Conservation (phyloP, 2,888 invertebrate genomes). For the Julus scanicus region DNA sequence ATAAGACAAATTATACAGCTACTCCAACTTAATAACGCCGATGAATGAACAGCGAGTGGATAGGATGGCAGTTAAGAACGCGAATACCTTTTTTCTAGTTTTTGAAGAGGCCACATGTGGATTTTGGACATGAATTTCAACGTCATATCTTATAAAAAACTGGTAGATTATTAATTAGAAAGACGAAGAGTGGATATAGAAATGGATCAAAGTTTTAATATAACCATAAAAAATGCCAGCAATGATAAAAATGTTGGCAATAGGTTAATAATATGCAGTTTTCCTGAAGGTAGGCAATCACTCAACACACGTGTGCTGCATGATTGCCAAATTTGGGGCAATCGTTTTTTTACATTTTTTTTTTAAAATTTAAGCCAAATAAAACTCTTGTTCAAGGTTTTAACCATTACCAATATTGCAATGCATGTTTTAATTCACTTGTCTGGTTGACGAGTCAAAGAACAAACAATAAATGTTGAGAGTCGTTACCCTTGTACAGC, state of each 20-base stretch:
- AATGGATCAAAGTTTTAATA: not conserved
- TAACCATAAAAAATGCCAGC: too few species aligned
- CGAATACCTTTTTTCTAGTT: not conserved
- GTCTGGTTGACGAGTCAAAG: too few species aligned
- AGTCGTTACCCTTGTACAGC: not conserved
- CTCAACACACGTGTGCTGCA: not conserved
- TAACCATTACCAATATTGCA: too few species aligned
- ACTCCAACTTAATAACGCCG: not conserved
- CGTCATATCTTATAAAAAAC: conserved; percentile 3
- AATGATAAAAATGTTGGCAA: not conserved
- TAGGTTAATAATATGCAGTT: not conserved
- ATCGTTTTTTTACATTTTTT: not conserved
- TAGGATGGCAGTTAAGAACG: not conserved
- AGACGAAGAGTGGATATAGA: not conserved
- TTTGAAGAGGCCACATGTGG: conserved; percentile 17
- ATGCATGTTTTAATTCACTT: too few species aligned
- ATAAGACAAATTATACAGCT: not conserved
- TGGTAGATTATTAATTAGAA: not conserved
- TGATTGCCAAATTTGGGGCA: not conserved
- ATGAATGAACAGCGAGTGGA: conserved; percentile 25
- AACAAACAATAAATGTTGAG: not conserved
- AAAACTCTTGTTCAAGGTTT: too few species aligned
- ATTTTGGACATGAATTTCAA: conserved; percentile 25
- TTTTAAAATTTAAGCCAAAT: too few species aligned
- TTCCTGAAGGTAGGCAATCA: not conserved